Base-by-base conservation (phyloP, 2,797 vertebrate genomes). In the Aplochiton taeniatus region DNA sequence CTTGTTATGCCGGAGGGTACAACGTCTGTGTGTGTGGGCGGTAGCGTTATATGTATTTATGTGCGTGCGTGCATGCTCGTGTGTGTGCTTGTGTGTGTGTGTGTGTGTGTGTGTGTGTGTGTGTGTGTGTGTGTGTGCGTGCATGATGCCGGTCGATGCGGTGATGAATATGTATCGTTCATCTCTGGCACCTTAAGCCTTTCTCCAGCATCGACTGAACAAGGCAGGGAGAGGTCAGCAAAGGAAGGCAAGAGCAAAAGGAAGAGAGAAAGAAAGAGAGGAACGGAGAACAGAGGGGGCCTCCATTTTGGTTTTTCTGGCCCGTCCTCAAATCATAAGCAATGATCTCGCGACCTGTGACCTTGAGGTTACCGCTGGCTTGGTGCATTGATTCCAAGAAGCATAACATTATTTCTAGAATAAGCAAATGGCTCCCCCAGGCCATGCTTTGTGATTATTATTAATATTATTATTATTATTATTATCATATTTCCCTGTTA, bases 1-100 rank as follows among this genome's bases (percentile, higher is more conserved):
- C 84, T 85, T 83, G 84, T 89, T 90, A 84, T 80, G 72, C 82
- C 79, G 76, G 77, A 87, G 86, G 86, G 83, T 91, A 87, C 66
- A 73, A 71, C 76, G 75, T 88, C 82, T 89, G 86, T 77, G 85
- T 72, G 77, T 62, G 79, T 78, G 80, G 83, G 83, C 65, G 83
- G 75, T 64, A 78, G 11, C 45, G 61, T 59, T 74, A 58, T 45
- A 42, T 11, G 44, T 44, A 51, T 56, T 43, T 59, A 43, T 50
- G 54, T 66, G 58, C 51, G 19, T 60, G 61, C 56, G 13, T 59
- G 16, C 49, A 14, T 52, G 47, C n/a, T 47, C 46, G 50, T 47
- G 58, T 60, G 18, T 31, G 8, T 10, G 42, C 43, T 12, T 53
- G 46, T 47, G 49, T 54, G n/a, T 53, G 43, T 58, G 58, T 13